Percentiles rank a stretch among this genome's conserved stretches.
Conservation (phyloP, 2,113 vertebrate species). For the Malurus melanocephalus region DNA sequence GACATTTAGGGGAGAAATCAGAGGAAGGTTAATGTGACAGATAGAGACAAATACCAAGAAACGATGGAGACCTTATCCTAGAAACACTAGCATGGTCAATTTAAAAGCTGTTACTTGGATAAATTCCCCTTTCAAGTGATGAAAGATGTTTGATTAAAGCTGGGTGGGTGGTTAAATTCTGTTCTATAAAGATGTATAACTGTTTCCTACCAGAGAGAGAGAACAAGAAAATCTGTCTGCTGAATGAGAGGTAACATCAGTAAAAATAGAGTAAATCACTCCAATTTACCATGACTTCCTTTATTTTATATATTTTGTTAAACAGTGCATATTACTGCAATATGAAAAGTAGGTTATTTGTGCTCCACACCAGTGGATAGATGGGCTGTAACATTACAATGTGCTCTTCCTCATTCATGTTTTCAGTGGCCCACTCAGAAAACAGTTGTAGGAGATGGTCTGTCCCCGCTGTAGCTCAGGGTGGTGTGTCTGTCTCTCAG, state of each 20-base stretch:
- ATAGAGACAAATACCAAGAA: not conserved
- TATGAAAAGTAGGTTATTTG: not conserved
- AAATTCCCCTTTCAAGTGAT: not conserved
- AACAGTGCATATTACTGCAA: not conserved
- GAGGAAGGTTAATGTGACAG: not conserved
- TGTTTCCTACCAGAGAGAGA: not conserved
- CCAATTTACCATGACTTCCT: not conserved
- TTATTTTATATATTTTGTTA: not conserved
- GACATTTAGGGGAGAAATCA: not conserved
- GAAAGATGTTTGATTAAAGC: conserved; percentile 36
- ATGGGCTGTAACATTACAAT: not conserved
- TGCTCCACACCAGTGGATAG: not conserved
- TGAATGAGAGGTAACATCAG: not conserved
- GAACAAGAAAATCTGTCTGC: not conserved
- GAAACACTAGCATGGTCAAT: not conserved
- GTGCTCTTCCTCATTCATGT: not conserved
- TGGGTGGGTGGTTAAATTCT: conserved; percentile 32
- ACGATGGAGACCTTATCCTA: not conserved
- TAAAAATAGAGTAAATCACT: not conserved
- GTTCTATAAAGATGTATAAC: not conserved
- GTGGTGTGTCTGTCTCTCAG: not conserved
- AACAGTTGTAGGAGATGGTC: not conserved
- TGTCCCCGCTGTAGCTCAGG: not conserved
- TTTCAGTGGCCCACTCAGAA: not conserved
- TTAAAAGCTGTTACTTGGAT: conserved; percentile 29